phyloP scores from a whole-genome alignment of 30 jellyfish, hydroid and myxozoan species.

The Clytia hemisphaerica region DNA sequence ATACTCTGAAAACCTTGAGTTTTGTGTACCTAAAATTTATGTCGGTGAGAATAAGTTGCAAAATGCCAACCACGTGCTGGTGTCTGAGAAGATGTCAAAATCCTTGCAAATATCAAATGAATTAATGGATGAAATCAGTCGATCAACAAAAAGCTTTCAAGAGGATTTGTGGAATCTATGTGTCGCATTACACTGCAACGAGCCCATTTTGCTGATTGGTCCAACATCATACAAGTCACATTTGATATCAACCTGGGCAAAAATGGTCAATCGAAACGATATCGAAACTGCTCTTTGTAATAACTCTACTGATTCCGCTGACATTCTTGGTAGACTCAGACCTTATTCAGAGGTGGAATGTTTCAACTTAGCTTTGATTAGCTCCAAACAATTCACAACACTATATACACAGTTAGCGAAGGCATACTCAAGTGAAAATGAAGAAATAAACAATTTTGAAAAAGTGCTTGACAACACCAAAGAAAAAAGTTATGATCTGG shows the following conservation, averaged over 20 bases:
- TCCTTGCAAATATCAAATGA: neutral
- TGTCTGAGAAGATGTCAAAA: neutral
- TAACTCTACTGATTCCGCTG: neutral
- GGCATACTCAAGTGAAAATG: too few relatives aligned
- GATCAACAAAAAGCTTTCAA: neutral
- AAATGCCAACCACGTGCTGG: neutral
- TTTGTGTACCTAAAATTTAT: neutral
- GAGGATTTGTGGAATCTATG: constrained; percentile 14
- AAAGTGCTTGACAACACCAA: too few relatives aligned
- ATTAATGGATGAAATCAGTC: neutral
- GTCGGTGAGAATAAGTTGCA: neutral
- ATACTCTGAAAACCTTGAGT: neutral
- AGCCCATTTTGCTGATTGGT: constrained; percentile 3
- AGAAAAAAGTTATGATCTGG: too few relatives aligned
- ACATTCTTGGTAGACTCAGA: neutral
- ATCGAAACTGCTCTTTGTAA: neutral
- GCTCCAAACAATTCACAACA: too few relatives aligned
- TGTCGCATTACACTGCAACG: constrained; percentile 1
- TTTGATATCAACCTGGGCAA: constrained; percentile 1
- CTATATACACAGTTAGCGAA: too few relatives aligned
- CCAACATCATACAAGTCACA: constrained; percentile 10
- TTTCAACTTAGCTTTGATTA: too few relatives aligned
- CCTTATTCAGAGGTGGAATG: neutral
- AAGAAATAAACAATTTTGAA: too few relatives aligned
- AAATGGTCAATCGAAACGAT: constrained; percentile 1